Percentiles rank a stretch among this genome's conserved stretches.
Conservation (phyloP, 2,113 vertebrate species). For the Procavia capensis region DNA sequence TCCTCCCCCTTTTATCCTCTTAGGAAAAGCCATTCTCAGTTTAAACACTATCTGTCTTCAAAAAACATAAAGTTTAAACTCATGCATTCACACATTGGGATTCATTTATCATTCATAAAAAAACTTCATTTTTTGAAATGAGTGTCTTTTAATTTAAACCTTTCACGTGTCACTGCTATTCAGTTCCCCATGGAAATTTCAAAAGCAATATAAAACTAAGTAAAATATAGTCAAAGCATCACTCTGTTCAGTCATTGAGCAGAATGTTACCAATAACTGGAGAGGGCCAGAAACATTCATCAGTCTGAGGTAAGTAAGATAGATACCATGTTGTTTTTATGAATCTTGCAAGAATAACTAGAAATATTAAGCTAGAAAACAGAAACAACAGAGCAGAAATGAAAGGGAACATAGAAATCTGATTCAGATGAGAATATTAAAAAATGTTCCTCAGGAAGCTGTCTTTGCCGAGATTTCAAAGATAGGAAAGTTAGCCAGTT, state of each 20-base stretch:
- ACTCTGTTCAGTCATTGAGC: background rate
- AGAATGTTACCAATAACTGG: background rate
- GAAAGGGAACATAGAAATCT: background rate
- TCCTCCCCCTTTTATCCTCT: slow-evolving; percentile 57
- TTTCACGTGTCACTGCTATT: background rate
- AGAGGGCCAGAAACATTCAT: background rate
- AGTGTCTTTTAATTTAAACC: background rate
- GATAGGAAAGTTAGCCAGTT: background rate
- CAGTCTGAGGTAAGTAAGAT: background rate
- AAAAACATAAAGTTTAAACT: slow-evolving; percentile 44
- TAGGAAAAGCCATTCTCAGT: slow-evolving; percentile 44
- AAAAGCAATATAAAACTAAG: background rate
- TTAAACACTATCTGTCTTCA: slow-evolving; percentile 61
- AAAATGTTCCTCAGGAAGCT: background rate
- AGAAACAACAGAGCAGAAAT: background rate
- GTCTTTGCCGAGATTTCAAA: background rate
- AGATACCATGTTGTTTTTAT: background rate
- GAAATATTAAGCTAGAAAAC: background rate
- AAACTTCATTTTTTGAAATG: background rate
- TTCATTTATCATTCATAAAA: background rate
- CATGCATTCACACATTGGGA: slow-evolving; percentile 14
- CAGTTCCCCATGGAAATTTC: background rate
- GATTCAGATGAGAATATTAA: background rate
- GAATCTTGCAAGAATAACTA: background rate
- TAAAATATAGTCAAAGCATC: background rate